Conservation (phyloP, 2,797 vertebrate species). For the Tenualosa thibaudeaui region DNA sequence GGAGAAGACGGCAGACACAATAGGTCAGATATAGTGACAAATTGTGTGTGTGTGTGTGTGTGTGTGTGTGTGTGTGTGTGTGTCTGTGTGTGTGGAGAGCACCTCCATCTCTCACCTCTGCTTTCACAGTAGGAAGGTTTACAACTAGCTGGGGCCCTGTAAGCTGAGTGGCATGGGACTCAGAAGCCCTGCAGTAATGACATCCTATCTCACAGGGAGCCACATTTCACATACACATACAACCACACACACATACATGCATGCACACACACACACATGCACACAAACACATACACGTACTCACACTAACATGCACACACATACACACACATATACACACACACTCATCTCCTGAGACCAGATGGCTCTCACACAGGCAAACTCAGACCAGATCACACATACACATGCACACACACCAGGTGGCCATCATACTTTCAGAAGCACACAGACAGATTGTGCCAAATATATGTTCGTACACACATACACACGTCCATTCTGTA, state of each 20-base stretch:
- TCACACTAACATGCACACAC: background rate
- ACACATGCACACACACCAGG: slow-evolving; percentile 24
- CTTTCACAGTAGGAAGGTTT: slow-evolving; percentile 44
- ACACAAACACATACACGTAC: background rate
- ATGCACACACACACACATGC: background rate
- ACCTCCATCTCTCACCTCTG: slow-evolving; percentile 34
- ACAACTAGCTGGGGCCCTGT: slow-evolving; percentile 37
- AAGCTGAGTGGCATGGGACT: slow-evolving; percentile 43
- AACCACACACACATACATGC: slow-evolving; percentile 23
- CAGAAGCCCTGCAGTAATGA: slow-evolving; percentile 43
- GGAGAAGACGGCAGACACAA: slow-evolving; percentile 54
- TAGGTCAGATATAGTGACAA: background rate
- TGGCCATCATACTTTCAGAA: background rate
- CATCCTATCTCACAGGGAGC: slow-evolving; percentile 21
- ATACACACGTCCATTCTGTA: slow-evolving; percentile 19
- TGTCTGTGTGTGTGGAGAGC: background rate
- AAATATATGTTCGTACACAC: background rate
- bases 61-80: slow-evolving; percentile 9
- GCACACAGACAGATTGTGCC: slow-evolving; percentile 4
- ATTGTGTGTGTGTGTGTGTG: background rate
- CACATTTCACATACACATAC: background rate
- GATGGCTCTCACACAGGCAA: slow-evolving; percentile 12
- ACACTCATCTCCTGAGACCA: slow-evolving; percentile 21
- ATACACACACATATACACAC: background rate
- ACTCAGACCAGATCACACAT: slow-evolving; percentile 28